Base-by-base conservation (phyloP, 2,888 invertebrate genomes). In the Linnaemya tessellans region DNA sequence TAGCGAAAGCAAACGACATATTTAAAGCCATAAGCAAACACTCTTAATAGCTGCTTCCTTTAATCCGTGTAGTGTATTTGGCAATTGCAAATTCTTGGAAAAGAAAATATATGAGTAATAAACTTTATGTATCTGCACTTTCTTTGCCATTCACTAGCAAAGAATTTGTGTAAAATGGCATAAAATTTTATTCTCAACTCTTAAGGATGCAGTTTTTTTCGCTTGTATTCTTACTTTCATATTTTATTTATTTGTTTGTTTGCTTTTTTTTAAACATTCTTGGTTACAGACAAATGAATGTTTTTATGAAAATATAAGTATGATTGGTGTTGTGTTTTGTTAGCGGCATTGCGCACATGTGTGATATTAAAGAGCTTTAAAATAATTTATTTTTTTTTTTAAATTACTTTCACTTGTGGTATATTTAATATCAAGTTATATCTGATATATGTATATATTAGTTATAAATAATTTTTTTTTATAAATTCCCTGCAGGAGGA, bases 101-200 rank as follows among this genome's bases (percentile, higher is more conserved):
- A 49, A n/a, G n/a, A n/a, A 58, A 25, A 35, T 35, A 13, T 41
- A 51, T 4, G 62, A 13, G 9, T 54, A 51, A 43, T 22, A 67
- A 30, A 74, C 41, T 68, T 51, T 3, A 3, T 41, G n/a, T 56
- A 65, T 38, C 38, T 68, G 25, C 62, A 54, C 43, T 54, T 64
- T 4, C 54, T 38, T 41, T 67, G 25, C 60, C 67, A 62, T 67
- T 67, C 60, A n/a, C n/a, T 11, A 41, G 18, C 67, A 56, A 70
- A 70, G 22, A 81, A 81, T 64, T 56, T 75, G 75, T 38, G 62
- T 35, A 56, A 68, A 75, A 75, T 68, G 35, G 68, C 68, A 51
- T 30, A 54, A 68, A 75, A 60, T 73, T 60, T 41, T 54, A 64
- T 64, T 20, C 20, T 56, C 30, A 43, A 56, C 41, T 51, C 38